These are phyloP conservation scores for Erebia palarica DNA, from an alignment of 2,888 invertebrate genomes.

Conservation along the genomic window DNA sequence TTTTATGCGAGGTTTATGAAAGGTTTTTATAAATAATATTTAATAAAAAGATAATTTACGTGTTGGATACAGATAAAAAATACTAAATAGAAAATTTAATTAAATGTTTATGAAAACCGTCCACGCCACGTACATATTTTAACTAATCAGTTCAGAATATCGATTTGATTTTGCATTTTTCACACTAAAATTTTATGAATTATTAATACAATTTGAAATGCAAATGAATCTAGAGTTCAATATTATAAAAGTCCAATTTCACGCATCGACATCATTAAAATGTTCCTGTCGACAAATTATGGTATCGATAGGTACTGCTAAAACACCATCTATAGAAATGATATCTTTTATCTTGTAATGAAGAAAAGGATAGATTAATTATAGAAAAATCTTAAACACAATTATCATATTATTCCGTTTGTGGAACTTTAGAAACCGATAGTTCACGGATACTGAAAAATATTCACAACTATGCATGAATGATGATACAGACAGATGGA, in stretches of 20 bases:
- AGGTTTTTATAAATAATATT: not conserved
- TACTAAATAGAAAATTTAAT: not conserved
- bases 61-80: not conserved
- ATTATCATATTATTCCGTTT: too few relatives aligned
- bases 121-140: too few relatives aligned
- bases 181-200: not conserved
- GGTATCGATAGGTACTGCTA: conserved; percentile 12
- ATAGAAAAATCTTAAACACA: too few relatives aligned
- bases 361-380: too few relatives aligned
- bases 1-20: conserved; percentile 5
- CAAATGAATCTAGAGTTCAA: conserved; percentile 9
- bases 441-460: too few relatives aligned
- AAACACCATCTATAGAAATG: too few relatives aligned
- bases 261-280: not conserved
- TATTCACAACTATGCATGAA: too few relatives aligned
- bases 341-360: too few relatives aligned
- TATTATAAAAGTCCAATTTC: not conserved
- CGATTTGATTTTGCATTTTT: not conserved
- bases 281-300: not conserved
- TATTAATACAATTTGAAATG: conserved; percentile 1
- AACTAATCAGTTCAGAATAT: not conserved
- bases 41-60: not conserved
- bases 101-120: too few relatives aligned
- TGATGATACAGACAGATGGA: too few relatives aligned
- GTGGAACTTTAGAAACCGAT: too few relatives aligned